Evolutionary conservation across 1,140 invertebrate species (phyloP).

Genomic region (Phortica variegata): DNA sequence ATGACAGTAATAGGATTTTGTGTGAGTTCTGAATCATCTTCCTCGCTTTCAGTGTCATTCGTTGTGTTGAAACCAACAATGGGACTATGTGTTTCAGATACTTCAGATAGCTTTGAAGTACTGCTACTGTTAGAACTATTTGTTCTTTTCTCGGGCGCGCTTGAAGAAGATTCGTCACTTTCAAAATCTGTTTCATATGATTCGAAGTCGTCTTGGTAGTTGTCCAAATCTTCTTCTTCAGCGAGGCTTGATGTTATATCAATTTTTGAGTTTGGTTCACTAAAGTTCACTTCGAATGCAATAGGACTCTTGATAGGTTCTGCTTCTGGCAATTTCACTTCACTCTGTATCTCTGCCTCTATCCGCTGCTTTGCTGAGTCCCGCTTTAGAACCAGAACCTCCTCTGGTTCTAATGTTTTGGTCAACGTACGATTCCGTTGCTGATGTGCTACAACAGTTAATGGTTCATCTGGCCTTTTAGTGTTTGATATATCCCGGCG

Average conservation of each 20-base stretch:
- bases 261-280: constrained; percentile 23
- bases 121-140: constrained; percentile 41
- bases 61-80: background rate
- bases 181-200: constrained; percentile 63
- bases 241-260: constrained; percentile 3
- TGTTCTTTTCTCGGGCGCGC: constrained; percentile 20
- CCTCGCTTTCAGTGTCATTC: constrained; percentile 16
- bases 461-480: background rate
- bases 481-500: constrained; percentile 22
- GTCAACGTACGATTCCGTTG: constrained; percentile 29
- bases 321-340: too few relatives aligned
- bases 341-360: constrained; percentile 18
- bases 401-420: constrained; percentile 45
- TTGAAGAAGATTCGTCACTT: constrained; percentile 36
- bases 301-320: too few relatives aligned
- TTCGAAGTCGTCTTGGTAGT: constrained; percentile 62
- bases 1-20: constrained; percentile 43
- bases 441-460: constrained; percentile 1
- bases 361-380: constrained; percentile 37
- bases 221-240: constrained; percentile 29
- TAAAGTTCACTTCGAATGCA: constrained; percentile 49
- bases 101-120: background rate
- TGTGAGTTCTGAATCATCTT: constrained; percentile 45
- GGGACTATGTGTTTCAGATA: background rate
- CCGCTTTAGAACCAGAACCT: constrained; percentile 42